Evolutionary conservation across 2,113 vertebrate species (phyloP), one percentile per base, ranked within the genome.

Genomic region (Panthera uncia): DNA sequence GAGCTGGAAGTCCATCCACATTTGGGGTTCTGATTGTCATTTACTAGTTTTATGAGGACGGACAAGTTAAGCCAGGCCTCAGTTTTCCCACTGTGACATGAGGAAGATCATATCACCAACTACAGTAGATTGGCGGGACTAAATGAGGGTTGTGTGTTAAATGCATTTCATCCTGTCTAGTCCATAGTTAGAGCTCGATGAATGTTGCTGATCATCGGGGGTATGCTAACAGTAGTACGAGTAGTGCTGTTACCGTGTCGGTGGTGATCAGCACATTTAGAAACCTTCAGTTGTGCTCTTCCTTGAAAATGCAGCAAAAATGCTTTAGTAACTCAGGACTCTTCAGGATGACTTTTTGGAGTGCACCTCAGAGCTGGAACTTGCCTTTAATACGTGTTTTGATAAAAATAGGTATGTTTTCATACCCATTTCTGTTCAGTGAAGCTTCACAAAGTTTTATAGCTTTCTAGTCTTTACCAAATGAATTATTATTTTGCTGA

Each of bases 401-500:
- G 66, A 16, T 83, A 82, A 92, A 97, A 89, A 48, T 6, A n/a
- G 21, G 7, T 50, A 7, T 21, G 7, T 69, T 89, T 96, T 92
- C 7, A 38, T 66, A 78, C 7, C 1, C 50, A 76, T 69, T 87
- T 81, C 71, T 81, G 29, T 85, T 89, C 63, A 68, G 27, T 78
- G 91, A 89, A 69, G 69, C 14, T 78, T 84, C 38, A 89, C 36
- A 68, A 68, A 83, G 66, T 89, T 69, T 84, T 68, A 81, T 6
- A 65, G 5, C 61, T 83, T 78, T 89, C 36, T 79, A 25, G 27
- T 81, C 31, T 87, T 66, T 76, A 38, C 31, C 36, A 89, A 74
- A 52, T n/a, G 79, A 63, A 7, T 92, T 94, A 14, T 74, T 83
- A n/a, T 79, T 83, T 97, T 93, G 55, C 69, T 38, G 13, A 89